These are phyloP conservation scores for Hirundichthys speculiger DNA, from an alignment of 2,113 vertebrate genomes.

Conservation along the genomic window DNA sequence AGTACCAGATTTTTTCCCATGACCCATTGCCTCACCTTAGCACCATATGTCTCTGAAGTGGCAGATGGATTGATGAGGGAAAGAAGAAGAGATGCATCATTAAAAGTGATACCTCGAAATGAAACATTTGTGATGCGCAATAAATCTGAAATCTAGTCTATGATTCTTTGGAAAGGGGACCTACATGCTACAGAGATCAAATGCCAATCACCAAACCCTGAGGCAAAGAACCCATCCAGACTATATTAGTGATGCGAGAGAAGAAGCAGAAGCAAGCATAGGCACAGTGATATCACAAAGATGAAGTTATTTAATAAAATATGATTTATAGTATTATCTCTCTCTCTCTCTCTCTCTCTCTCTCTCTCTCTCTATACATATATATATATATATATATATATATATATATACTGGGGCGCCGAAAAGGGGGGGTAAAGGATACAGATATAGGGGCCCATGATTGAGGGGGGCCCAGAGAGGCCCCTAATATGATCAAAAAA, in stretches of 20 bases:
- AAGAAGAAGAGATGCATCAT: slow-evolving; percentile 40
- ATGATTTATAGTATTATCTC: too few relatives aligned
- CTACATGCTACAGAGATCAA: slow-evolving; percentile 37
- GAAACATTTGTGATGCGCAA: slow-evolving; percentile 15
- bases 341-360: too few relatives aligned
- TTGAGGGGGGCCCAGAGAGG: too few relatives aligned
- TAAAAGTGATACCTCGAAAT: slow-evolving; percentile 19
- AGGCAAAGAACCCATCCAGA: slow-evolving; percentile 43
- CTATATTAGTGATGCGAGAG: slow-evolving; percentile 32
- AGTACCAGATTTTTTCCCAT: background rate
- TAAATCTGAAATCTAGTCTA: slow-evolving; percentile 13
- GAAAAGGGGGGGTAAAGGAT: too few relatives aligned
- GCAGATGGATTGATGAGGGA: slow-evolving; percentile 31
- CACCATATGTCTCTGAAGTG: slow-evolving; percentile 81
- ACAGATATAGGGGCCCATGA: too few relatives aligned
- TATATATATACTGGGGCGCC: too few relatives aligned
- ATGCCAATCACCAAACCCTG: slow-evolving; percentile 52
- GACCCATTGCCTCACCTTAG: slow-evolving; percentile 83
- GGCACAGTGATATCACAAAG: slow-evolving; percentile 1
- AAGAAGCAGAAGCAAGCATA: slow-evolving; percentile 46
- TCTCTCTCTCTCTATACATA: too few relatives aligned
- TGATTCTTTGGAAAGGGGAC: slow-evolving; percentile 25
- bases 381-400: too few relatives aligned
- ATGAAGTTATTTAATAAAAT: slow-evolving; percentile 8
- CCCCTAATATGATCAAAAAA: too few relatives aligned